phyloP scores from a whole-genome alignment of 2,888 invertebrate genomes.

The Macrosoma leucophasiata region DNA sequence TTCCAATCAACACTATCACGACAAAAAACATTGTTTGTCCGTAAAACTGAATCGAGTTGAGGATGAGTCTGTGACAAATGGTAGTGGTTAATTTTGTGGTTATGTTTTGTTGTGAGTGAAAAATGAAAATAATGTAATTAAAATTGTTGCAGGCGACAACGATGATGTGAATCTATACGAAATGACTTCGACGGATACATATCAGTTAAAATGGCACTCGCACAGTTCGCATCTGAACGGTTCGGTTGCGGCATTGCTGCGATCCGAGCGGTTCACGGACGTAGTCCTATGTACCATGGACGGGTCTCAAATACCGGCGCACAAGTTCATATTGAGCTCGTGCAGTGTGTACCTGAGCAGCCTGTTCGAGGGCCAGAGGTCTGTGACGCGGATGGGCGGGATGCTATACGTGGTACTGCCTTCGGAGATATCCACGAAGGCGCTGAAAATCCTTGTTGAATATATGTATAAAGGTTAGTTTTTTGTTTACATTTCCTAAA shows the following conservation, averaged over 20 bases:
- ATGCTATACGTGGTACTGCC: conserved; percentile 84
- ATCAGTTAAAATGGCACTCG: conserved; percentile 93
- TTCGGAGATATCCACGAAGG: conserved; percentile 86
- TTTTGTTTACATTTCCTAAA: no score
- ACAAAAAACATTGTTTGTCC: no score
- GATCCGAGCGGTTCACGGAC: conserved; percentile 88
- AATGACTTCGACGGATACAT: conserved; percentile 82
- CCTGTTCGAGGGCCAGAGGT: conserved; percentile 66
- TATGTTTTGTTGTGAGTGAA: no score
- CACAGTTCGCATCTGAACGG: conserved; percentile 88
- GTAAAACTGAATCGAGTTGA: no score
- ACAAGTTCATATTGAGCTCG: conserved; percentile 88
- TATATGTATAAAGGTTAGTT: conserved; percentile 86
- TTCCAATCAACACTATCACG: no score
- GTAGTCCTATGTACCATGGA: conserved; percentile 87
- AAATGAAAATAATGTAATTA: no score
- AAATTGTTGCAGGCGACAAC: no score
- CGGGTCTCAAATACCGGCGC: conserved; percentile 87
- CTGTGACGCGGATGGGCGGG: conserved; percentile 65
- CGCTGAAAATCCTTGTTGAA: conserved; percentile 86
- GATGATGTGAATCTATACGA: conserved; percentile 30
- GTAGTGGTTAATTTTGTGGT: no score
- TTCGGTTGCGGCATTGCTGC: conserved; percentile 84
- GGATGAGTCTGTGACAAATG: no score
- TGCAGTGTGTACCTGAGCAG: conserved; percentile 78